Percentiles rank a stretch among this genome's conserved stretches.
phyloP scores from a whole-genome alignment of 2,888 invertebrate genomes.

The Ennomos quercinarius region DNA sequence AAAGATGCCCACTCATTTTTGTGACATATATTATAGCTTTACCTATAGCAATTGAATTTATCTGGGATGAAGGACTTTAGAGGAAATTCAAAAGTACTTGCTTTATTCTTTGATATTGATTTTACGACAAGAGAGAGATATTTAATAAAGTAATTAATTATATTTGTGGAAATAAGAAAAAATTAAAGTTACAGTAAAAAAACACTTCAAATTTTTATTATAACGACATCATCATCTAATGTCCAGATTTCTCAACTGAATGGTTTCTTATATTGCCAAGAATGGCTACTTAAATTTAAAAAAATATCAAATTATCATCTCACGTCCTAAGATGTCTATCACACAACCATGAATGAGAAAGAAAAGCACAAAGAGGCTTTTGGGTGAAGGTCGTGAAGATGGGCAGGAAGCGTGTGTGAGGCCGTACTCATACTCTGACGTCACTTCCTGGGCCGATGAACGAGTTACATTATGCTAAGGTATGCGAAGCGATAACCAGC shows the following conservation, averaged over 20 bases:
- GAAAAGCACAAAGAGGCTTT: slow-evolving; percentile 53
- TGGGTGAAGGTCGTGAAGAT: slow-evolving; percentile 76
- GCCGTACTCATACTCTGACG: slow-evolving; percentile 60
- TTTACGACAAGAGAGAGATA: no score
- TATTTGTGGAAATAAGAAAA: background rate
- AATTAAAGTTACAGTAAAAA: background rate
- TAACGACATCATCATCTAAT: no score
- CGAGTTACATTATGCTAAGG: slow-evolving; percentile 55
- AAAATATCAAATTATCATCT: background rate
- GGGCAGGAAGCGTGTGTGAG: slow-evolving; percentile 66
- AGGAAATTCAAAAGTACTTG: no score
- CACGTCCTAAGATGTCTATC: background rate
- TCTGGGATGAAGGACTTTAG: background rate
- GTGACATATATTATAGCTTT: slow-evolving; percentile 6
- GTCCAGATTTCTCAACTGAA: no score
- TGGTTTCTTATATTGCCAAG: no score
- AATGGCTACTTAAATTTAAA: no score
- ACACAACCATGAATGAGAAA: slow-evolving; percentile 7
- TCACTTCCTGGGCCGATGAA: slow-evolving; percentile 74
- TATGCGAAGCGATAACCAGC: slow-evolving; percentile 63
- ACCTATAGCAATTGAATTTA: background rate
- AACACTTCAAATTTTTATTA: background rate
- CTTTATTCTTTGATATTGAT: no score
- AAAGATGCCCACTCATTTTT: slow-evolving; percentile 14
- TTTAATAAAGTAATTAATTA: no score